These are phyloP conservation scores for Alentia gelatinosa DNA, from an alignment of 2,888 invertebrate genomes.

Conservation along the genomic window DNA sequence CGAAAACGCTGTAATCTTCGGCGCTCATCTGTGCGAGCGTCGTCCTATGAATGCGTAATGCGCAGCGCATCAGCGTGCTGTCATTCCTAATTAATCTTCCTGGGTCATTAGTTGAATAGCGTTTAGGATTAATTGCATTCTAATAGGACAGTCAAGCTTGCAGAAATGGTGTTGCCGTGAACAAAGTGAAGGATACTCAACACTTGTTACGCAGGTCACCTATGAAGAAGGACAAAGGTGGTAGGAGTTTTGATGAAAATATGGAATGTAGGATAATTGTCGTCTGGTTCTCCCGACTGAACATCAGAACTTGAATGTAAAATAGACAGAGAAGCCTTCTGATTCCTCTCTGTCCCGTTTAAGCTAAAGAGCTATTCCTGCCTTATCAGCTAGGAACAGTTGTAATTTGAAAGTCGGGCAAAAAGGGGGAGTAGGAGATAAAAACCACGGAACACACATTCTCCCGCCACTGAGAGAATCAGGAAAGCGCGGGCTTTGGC, in stretches of 20 bases:
- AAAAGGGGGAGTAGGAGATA: background rate
- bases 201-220: no score
- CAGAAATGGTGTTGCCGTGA: no score
- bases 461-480: background rate
- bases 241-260: no score
- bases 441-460: background rate
- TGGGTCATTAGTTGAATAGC: background rate
- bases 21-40: background rate
- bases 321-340: no score
- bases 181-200: no score
- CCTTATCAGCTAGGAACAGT: background rate
- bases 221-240: no score
- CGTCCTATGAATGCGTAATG: conserved; percentile 41
- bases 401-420: background rate
- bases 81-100: conserved; percentile 6
- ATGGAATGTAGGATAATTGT: no score
- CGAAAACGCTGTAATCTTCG: conserved; percentile 28
- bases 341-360: no score
- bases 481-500: background rate
- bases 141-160: no score
- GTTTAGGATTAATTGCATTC: background rate
- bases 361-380: background rate
- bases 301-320: no score
- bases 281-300: no score
- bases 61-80: conserved; percentile 8